Evolutionary conservation across 2,113 vertebrate species (phyloP), one percentile per base, ranked within the genome.

Genomic region (Zingel zingel): DNA sequence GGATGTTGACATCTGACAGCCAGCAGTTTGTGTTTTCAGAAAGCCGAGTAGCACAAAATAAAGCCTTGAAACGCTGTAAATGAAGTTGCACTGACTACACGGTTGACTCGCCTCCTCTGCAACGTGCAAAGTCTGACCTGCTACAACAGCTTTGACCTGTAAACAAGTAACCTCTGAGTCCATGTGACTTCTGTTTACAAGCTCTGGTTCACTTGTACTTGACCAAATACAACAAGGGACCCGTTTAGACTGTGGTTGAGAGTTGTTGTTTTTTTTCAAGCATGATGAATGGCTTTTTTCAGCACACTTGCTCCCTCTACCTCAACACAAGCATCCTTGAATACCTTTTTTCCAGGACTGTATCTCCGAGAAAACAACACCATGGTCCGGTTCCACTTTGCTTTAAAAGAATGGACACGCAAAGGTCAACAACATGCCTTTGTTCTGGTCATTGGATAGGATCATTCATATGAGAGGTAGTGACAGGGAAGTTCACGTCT

Each of bases 341-440:
- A 74, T 12, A 68, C 11, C 16, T 58, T 30, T 62, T 74, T 45
- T 61, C 8, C 1, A n/a, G 36, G 18, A 19, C 33, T 54, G 1
- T 19, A n/a, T 78, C 61, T 59, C 10, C 2, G 25, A n/a, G 67
- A 63, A 71, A 79, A 84, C 45, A 2, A 2, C 43, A 50, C 47
- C 10, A 13, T 83, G 72, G 76, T 86, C 83, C 50, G 8, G 76
- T 69, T 82, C 68, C 67, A 81, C 73, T 85, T 79, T 54, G 74
- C 54, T 86, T 10, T 62, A 33, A 53, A 75, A 77, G 61, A 57
- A 54, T 27, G 9, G 63, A 56, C 68, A 47, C 16, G 66, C 70
- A 88, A 79, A 91, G 89, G 81, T 89, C 89, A 89, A 79, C 69
- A 53, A 58, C 56, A 8, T 48, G 51, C 36, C 50, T 78, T 86